A percentile compares a stretch with the other conserved stretches of the same genome.
Conservation (phyloP, 2,888 invertebrate species). For the Automeris io region DNA sequence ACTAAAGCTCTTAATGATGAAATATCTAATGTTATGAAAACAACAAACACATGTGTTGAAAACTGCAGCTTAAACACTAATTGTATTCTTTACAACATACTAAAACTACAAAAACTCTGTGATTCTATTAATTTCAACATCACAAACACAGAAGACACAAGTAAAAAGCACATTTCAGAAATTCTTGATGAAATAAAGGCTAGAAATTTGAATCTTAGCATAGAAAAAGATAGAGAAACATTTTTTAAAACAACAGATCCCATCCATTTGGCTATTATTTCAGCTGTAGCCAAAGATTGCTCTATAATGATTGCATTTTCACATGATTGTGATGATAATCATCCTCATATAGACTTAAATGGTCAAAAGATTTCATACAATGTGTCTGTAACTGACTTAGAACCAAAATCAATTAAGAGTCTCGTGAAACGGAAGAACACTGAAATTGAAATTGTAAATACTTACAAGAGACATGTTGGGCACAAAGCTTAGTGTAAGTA, state of each 20-base stretch:
- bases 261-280: conserved; percentile 61
- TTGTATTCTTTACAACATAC: conserved; percentile 39
- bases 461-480: conserved; percentile 31
- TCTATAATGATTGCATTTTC: conserved; percentile 80
- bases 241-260: conserved; percentile 31
- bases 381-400: conserved; percentile 80
- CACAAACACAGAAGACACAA: conserved; percentile 15
- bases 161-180: conserved; percentile 36
- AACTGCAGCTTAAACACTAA: conserved; percentile 17
- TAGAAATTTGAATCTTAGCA: conserved; percentile 29
- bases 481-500: conserved; percentile 33
- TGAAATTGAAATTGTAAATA: conserved; percentile 39
- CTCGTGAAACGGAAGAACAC: conserved; percentile 45
- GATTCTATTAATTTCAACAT: conserved; percentile 21
- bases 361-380: conserved; percentile 63
- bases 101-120: conserved; percentile 46
- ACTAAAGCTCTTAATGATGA: conserved; percentile 7
- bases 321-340: conserved; percentile 23
- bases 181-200: conserved; percentile 31
- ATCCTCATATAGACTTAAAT: conserved; percentile 37
- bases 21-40: neutral
- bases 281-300: conserved; percentile 83
- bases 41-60: conserved; percentile 26
- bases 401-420: conserved; percentile 76
- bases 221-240: conserved; percentile 20